phyloP scores from a whole-genome alignment of 1,140 invertebrate genomes.

The Telenomus remus region DNA sequence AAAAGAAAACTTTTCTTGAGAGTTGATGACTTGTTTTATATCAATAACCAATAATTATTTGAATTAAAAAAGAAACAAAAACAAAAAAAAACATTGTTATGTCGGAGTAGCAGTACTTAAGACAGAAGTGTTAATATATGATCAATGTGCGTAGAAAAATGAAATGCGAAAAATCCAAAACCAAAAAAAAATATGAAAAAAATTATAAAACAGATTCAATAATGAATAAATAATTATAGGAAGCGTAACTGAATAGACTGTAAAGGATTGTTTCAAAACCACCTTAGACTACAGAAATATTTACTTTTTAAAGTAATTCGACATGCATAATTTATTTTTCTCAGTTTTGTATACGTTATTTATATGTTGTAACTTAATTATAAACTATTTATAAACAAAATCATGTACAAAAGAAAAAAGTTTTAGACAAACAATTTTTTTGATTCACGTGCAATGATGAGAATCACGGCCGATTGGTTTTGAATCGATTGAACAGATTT shows the following conservation, averaged over 20 bases:
- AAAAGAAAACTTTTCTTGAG: too few species aligned
- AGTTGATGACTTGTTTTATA: too few species aligned
- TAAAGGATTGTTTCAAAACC: background rate
- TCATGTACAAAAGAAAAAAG: too few species aligned
- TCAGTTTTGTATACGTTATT: too few species aligned
- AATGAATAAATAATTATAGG: background rate
- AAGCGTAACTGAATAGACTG: background rate
- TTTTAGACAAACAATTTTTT: too few species aligned
- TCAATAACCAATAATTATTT: too few species aligned
- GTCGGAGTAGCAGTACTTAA: conserved; percentile 40
- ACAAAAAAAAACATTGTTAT: conserved; percentile 14
- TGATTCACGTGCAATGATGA: too few species aligned
- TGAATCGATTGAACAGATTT: background rate
- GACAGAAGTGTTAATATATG: conserved; percentile 30
- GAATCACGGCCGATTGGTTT: background rate
- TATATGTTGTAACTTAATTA: too few species aligned
- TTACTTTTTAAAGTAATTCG: background rate
- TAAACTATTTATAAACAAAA: too few species aligned
- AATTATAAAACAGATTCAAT: background rate
- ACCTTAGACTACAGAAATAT: background rate
- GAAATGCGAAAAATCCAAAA: conserved; percentile 28
- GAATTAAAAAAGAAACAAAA: too few species aligned
- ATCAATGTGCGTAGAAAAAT: conserved; percentile 39
- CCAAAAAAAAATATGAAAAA: background rate
- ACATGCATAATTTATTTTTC: too few species aligned